Conservation (phyloP, 2,888 invertebrate species). For the Heliconius aoede region DNA sequence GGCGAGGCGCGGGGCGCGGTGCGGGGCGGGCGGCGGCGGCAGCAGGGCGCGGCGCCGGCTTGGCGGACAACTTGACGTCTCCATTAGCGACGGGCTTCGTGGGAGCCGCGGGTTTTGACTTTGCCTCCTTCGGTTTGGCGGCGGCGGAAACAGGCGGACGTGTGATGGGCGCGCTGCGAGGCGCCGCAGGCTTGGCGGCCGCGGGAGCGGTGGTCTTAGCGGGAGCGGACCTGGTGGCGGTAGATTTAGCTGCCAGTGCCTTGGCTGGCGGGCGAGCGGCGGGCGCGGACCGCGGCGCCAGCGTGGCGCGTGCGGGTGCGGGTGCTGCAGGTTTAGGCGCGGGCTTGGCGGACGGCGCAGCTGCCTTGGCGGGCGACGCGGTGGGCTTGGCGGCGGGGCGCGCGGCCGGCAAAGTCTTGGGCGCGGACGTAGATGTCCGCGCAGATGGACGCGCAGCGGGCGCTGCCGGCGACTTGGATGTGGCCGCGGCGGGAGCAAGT, state of each 20-base stretch:
- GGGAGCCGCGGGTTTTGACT: constrained; percentile 55
- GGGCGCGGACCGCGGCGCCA: constrained; percentile 30
- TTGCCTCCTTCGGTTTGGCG: constrained; percentile 54
- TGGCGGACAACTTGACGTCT: constrained; percentile 62
- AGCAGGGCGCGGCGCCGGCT: constrained; percentile 54
- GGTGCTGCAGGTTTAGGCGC: constrained; percentile 42
- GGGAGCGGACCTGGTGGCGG: constrained; percentile 42
- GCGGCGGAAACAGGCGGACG: constrained; percentile 41
- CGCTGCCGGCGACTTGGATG: constrained; percentile 48
- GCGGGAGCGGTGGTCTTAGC: constrained; percentile 24
- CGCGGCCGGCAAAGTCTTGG: constrained; percentile 66
- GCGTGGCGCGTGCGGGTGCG: constrained; percentile 49
- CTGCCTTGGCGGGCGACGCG: constrained; percentile 49
- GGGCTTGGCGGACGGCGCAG: constrained; percentile 41
- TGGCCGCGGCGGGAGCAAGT: constrained; percentile 46
- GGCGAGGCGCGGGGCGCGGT: constrained; percentile 49
- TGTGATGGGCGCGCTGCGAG: constrained; percentile 36
- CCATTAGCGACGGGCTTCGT: constrained; percentile 83
- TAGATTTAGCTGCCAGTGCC: constrained; percentile 67
- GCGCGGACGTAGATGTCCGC: constrained; percentile 44
- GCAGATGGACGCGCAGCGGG: constrained; percentile 45
- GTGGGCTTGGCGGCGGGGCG: constrained; percentile 49
- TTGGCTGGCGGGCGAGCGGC: constrained; percentile 51
- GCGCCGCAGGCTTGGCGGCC: constrained; percentile 43
- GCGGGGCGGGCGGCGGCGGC: constrained; percentile 56